Evolutionary conservation across 2,888 invertebrate genomes (phyloP), one percentile per base, ranked within the genome.

Genomic region (Tanytarsus gracilentus): DNA sequence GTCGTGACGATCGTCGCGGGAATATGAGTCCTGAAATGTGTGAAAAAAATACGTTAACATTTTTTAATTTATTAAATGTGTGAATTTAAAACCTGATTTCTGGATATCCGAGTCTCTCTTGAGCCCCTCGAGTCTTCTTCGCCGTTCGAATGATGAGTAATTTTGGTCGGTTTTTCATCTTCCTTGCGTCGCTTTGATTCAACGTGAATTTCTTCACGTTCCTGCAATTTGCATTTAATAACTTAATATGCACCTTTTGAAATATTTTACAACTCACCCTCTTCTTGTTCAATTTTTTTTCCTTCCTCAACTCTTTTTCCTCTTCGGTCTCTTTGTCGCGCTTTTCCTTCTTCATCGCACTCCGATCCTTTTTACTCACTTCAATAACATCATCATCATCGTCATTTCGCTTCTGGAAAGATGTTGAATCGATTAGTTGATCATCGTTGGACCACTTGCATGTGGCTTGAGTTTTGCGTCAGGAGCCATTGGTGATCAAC

Each of bases 261-360:
- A 59, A 61, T 39, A 39, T 26, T 23, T 48, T 36, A 18, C 21
- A 16, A 44, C 78, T 75, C 76, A 86, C 86, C 76, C 89, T 79
- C 72, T 89, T 89, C 25, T 88, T 79, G 60, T 84, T 86, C 69
- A 87, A 75, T 76, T 88, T 89, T 69, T 88, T 81, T 73, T 89
- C 89, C 75, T 86, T 86, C 65, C 88, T 80, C 9, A 82, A 73
- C 72, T 89, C 89, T 68, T 88, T 83, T 68, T 88, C 88, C 70
- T 88, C 88, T 63, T 88, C 87, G 56, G 81, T 84, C 53, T 85
- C 76, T 76, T 84, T 77, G 70, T 80, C 76, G 72, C 83, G 71
- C 64, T 79, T 78, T 63, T 79, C 79, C 70, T 79, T 80, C 67
- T 77, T 78, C 3, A 73, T 67, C 21, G 73, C 69, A n/a, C n/a